These are phyloP conservation scores for Bubo blakistoni DNA, from an alignment of 2,113 vertebrate species.

Conservation along the genomic window DNA sequence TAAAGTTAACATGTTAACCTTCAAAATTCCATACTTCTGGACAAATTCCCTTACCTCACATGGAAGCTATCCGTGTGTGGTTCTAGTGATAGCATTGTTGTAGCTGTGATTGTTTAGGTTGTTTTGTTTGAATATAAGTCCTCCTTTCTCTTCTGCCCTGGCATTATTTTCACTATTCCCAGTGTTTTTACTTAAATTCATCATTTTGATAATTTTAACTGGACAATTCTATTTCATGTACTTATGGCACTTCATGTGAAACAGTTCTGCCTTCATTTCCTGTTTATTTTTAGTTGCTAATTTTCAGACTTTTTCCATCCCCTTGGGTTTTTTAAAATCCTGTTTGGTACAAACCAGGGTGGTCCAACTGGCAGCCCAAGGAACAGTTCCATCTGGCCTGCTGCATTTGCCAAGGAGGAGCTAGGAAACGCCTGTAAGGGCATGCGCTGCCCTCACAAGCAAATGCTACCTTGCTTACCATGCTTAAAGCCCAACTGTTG, in stretches of 20 bases:
- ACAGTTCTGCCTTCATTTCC: constrained; percentile 54
- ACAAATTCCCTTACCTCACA: neutral
- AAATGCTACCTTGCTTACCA: neutral
- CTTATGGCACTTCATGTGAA: constrained; percentile 24
- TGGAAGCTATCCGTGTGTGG: neutral
- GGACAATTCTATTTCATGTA: constrained; percentile 22
- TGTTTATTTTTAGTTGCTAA: constrained; percentile 65
- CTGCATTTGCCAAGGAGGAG: constrained; percentile 61
- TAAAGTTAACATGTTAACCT: neutral
- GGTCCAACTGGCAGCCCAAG: constrained; percentile 67
- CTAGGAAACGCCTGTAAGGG: constrained; percentile 44
- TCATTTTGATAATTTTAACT: constrained; percentile 28
- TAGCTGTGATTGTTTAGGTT: neutral
- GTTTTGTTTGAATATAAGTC: neutral
- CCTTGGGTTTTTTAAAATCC: constrained; percentile 51
- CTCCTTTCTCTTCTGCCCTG: neutral
- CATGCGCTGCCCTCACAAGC: constrained; percentile 15
- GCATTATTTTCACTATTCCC: neutral
- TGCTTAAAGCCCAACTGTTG: neutral
- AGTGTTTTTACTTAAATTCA: constrained; percentile 16
- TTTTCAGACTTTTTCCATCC: constrained; percentile 61
- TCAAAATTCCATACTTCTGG: neutral
- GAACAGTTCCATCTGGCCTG: constrained; percentile 64
- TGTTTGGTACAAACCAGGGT: constrained; percentile 66
- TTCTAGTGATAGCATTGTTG: neutral